Conservation (phyloP, 1,140 invertebrate genomes). For the Nymphalis io region DNA sequence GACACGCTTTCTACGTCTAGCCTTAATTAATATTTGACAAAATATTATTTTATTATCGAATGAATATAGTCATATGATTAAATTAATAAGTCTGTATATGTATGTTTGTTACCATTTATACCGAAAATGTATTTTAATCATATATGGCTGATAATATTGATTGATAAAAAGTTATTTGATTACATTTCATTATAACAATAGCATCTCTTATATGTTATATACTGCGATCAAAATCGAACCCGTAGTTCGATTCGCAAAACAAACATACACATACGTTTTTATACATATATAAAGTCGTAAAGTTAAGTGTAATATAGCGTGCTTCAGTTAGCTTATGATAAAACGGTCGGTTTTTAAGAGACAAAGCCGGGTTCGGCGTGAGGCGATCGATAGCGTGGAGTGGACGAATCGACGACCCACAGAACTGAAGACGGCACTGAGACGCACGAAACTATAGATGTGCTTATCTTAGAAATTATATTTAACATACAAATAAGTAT, state of each 20-base stretch:
- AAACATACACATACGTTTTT: too few relatives aligned
- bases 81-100: too few relatives aligned
- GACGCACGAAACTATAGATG: constrained; percentile 9
- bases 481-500: not conserved
- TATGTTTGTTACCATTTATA: too few relatives aligned
- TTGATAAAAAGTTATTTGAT: too few relatives aligned
- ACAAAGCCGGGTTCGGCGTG: constrained; percentile 34
- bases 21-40: not conserved
- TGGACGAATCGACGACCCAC: constrained; percentile 55
- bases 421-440: constrained; percentile 48
- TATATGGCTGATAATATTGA: too few relatives aligned
- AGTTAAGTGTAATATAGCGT: not conserved
- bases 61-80: not conserved
- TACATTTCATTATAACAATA: too few relatives aligned
- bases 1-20: too few relatives aligned
- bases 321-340: constrained; percentile 3
- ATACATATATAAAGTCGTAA: not conserved
- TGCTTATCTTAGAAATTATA: constrained; percentile 3
- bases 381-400: constrained; percentile 48
- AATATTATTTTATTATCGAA: not conserved
- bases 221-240: too few relatives aligned
- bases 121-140: too few relatives aligned
- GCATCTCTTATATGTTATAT: too few relatives aligned
- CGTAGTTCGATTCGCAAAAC: too few relatives aligned
- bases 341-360: constrained; percentile 35